Base-by-base conservation (phyloP, 2,888 invertebrate genomes). In the Troglohyphantes excavatus region DNA sequence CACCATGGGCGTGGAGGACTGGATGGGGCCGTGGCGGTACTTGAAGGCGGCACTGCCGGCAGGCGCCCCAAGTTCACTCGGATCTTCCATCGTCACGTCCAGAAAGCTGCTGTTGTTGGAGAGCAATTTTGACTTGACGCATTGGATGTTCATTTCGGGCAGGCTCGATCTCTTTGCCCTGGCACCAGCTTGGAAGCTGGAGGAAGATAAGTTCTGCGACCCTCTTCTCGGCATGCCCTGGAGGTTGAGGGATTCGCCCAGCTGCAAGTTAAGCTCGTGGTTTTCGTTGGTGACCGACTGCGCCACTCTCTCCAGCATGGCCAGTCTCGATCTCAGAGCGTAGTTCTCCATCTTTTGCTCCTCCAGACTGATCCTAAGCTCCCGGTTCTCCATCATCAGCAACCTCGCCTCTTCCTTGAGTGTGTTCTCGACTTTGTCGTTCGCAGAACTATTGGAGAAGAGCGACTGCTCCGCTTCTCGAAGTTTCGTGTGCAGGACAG, bases 401-500 rank as follows among this genome's bases (percentile, higher is more conserved):
- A 83, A 29, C 19, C 85, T 27, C 0, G 76, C 70, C 68, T 90
- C 90, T 53, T 90, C 90, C 70, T 85, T 90, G 6, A 85, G 79
- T 11, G 67, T 70, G 21, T 81, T 90, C 26, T 90, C 90, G 29
- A 90, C 21, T 43, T 85, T 81, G 2, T 85, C 85, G 11, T 59
- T 81, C 17, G 79, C 90, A 11, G 29, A 9, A 7, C 19, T 39
- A 33, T 81, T 90, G 13, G 53, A 81, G 9, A 67, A 67, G 26
- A 84, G 21, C n/a, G 11, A 26, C 11, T 89, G 70, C 29, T 91
- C 91, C 0, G 59, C 61, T 63, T 91, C 82, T 13, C 39, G 63
- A 13, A 91, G 46, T 63, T 81, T 91, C 9, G 88, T 85, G 13
- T 85, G 79, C 43, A 91, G 53, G 2, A 92, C 92, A 90, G 92